Evolutionary conservation across 2,113 vertebrate genomes (phyloP).

Genomic region (Misgurnus mizolepis): DNA sequence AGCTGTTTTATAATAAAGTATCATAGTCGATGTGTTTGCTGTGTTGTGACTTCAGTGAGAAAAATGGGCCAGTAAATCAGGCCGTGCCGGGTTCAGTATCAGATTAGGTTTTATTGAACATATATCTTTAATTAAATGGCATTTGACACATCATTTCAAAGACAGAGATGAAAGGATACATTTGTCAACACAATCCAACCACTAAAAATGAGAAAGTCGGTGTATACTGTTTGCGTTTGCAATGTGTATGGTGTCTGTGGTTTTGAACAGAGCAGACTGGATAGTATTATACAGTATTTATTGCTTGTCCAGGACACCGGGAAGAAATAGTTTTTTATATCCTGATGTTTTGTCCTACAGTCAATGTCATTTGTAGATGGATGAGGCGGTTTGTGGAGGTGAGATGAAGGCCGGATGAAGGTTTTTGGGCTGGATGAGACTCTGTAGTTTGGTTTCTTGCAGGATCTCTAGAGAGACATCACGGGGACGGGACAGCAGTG

Average conservation of each 20-base stretch:
- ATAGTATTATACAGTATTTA: too few species aligned
- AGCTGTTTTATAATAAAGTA: not conserved
- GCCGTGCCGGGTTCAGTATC: not conserved
- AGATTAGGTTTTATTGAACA: not conserved
- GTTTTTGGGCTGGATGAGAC: not conserved
- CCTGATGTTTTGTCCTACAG: not conserved
- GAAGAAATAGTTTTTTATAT: not conserved
- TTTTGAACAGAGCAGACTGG: too few species aligned
- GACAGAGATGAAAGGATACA: too few species aligned
- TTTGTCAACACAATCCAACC: too few species aligned
- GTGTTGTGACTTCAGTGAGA: not conserved
- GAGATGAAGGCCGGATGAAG: conserved; percentile 3
- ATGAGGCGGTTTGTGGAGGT: not conserved
- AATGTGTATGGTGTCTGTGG: too few species aligned
- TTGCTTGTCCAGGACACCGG: too few species aligned
- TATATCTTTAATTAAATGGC: too few species aligned
- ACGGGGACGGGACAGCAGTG: not conserved
- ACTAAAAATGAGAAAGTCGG: too few species aligned
- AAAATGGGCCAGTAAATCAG: too few species aligned
- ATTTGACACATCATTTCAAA: too few species aligned
- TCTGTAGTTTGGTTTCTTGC: conserved; percentile 11
- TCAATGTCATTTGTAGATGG: not conserved
- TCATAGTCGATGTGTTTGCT: not conserved
- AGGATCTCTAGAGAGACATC: conserved; percentile 25
- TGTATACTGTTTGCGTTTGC: too few species aligned